A percentile compares a stretch with the other conserved stretches of the same genome.
phyloP scores from a whole-genome alignment of 2,888 invertebrate genomes.

The Pachydiplax longipennis region DNA sequence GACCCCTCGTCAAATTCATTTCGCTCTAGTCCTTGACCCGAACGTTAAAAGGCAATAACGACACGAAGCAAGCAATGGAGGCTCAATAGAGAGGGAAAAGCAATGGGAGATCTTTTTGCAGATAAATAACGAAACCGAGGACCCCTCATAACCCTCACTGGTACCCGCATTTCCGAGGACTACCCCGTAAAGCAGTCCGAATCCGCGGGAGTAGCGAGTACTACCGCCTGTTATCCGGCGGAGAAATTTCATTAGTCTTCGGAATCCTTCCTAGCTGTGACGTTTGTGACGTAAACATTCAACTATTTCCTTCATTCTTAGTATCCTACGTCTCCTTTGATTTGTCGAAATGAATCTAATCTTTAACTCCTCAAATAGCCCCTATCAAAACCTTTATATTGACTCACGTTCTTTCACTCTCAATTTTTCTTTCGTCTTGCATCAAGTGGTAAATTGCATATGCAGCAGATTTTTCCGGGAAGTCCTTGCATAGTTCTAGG shows the following conservation, averaged over 20 bases:
- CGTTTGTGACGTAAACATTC: background rate
- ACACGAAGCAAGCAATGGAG: constrained; percentile 15
- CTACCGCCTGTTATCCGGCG: background rate
- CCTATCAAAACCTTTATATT: background rate
- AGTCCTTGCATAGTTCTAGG: too few species aligned
- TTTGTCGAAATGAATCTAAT: too few species aligned
- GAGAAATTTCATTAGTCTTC: constrained; percentile 22
- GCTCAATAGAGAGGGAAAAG: background rate
- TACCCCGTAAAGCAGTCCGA: background rate
- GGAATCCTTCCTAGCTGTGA: background rate
- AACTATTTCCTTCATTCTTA: background rate
- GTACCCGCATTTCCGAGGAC: background rate
- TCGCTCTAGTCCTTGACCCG: background rate
- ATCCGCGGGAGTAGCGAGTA: constrained; percentile 15
- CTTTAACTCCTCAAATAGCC: background rate
- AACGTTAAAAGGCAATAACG: constrained; percentile 35
- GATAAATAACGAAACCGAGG: constrained; percentile 7
- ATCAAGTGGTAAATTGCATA: too few species aligned
- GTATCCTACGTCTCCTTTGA: background rate
- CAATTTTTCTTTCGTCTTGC: too few species aligned
- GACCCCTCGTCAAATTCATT: background rate
- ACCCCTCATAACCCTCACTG: background rate
- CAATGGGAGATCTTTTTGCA: background rate
- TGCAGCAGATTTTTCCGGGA: too few species aligned
- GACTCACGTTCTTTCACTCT: background rate